Evolutionary conservation across 2,113 vertebrate genomes (phyloP), one percentile per base, ranked within the genome.

Genomic region (Phaetusa simplex): DNA sequence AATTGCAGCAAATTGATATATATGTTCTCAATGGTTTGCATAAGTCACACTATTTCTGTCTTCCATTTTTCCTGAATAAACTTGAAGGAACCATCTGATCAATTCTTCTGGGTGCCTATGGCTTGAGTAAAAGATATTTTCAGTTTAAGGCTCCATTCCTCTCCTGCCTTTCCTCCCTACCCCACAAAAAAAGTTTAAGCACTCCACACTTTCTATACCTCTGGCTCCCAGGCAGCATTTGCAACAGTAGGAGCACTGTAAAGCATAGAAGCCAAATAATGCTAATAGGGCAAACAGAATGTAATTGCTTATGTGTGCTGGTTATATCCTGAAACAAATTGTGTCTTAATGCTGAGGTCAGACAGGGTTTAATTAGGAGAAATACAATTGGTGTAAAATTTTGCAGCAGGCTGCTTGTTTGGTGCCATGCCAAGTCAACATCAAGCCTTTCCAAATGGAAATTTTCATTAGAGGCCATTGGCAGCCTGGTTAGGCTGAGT

Each of bases 281-380:
- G 98, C 98, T 99, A 99, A 98, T 98, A 97, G 98, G 97, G 98
- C 98, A 99, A 99, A 99, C 97, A 98, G 98, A 99, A 98, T 98
- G 98, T 99, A 99, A 99, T 99, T 98, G 98, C 98, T 98, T 99
- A 98, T 98, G 98, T 98, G 98, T 98, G 98, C 98, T 99, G 98
- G 98, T 99, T 99, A 99, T 97, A 98, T 98, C 98, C 98, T 98
- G 98, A 99, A 99, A 99, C 98, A 99, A 99, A 99, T 99, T 98
- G 99, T 99, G 99, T 99, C 98, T 98, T 99, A 99, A 99, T 99
- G 99, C 98, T 98, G 96, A 98, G 99, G 99, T 99, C 99, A 99
- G 99, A 98, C 98, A 98, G 98, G 98, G 99, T 99, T 99, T 99
- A 99, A 99, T 99, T 99, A 99, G 99, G 98, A 98, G 98, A 99